Base-by-base conservation (phyloP, 1,140 invertebrate genomes). In the Cyrtorhinus lividipennis region DNA sequence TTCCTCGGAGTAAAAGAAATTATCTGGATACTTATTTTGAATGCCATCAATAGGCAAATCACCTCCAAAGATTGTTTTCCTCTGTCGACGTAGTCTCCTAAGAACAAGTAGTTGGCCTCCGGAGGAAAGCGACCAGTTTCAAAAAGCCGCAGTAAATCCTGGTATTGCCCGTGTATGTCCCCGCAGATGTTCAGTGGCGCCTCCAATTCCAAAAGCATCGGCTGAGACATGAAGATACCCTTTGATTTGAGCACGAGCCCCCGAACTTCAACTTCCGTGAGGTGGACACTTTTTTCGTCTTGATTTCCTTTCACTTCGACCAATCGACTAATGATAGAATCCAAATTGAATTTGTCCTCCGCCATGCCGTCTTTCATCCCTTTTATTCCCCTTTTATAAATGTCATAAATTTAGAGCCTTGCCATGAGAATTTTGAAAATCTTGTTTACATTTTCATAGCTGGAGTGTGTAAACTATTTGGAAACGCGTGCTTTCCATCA, bases 111-210 rank as follows among this genome's bases (percentile, higher is more conserved):
- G 73, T 97, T 97, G 61, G 90, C 86, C 73, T 94, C 90, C 53
- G 94, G 94, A 58, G 93, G 93, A 73, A 95, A 96, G n/a, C 92
- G 92, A 57, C 92, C 93, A 74, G 95, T 95, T 76, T 96, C 92
- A 76, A 97, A 97, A 57, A 97, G 76, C 69, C 94, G 81, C 68
- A 97, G 75, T 58, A 97, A 78, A 77, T 97, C 94, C 69, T 82
- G 82, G 75, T 95, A 97, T 72, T 93, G 88, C 24, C 94, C 94
- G 72, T 97, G 93, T 70, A 97, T 95, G 76, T 96, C 93, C 73
- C 92, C 83, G 73, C 82, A 84, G 65, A 84, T 85, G 72, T 85
- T 85, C 23, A 85, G 70, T 27, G 83, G 67, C 0, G 67, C 67
- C 26, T 68, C 67, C 1, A 68, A 61, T 26, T 68, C 83, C 56